Conservation (phyloP, 35 echinoderm and acorn worm genomes). For the Anneissia japonica region DNA sequence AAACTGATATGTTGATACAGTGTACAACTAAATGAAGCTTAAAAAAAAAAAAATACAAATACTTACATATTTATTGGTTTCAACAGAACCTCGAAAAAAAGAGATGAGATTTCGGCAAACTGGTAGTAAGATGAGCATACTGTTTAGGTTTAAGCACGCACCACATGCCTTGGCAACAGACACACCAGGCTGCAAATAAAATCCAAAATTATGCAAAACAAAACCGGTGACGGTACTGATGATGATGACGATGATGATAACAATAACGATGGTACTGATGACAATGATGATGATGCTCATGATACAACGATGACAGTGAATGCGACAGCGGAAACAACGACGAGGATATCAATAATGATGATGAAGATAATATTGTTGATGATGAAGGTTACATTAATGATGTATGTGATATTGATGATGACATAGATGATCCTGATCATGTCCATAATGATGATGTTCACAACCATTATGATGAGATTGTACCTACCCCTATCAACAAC, state of each 20-base stretch:
- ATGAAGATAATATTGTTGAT: constrained; percentile 17
- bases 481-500: no score
- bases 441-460: constrained; percentile 10
- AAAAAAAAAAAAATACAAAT: no score
- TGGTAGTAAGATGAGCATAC: constrained; percentile 81
- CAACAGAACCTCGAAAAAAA: constrained; percentile 77
- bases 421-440: constrained; percentile 18
- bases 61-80: constrained; percentile 43
- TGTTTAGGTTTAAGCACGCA: constrained; percentile 74
- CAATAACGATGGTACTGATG: not conserved
- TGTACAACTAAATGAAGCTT: no score
- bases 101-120: constrained; percentile 88
- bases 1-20: no score
- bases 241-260: no score
- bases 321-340: not conserved
- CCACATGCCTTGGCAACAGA: constrained; percentile 70
- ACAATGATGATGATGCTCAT: constrained; percentile 18
- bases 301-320: constrained; percentile 24
- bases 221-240: no score
- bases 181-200: constrained; percentile 43
- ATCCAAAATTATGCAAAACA: not conserved
- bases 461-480: constrained; percentile 26
- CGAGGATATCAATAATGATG: constrained; percentile 19
- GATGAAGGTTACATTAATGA: constrained; percentile 6
- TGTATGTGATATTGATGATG: constrained; percentile 22